Conservation (phyloP, 64 coral and sea anemone genomes). For the Porites australiensis region DNA sequence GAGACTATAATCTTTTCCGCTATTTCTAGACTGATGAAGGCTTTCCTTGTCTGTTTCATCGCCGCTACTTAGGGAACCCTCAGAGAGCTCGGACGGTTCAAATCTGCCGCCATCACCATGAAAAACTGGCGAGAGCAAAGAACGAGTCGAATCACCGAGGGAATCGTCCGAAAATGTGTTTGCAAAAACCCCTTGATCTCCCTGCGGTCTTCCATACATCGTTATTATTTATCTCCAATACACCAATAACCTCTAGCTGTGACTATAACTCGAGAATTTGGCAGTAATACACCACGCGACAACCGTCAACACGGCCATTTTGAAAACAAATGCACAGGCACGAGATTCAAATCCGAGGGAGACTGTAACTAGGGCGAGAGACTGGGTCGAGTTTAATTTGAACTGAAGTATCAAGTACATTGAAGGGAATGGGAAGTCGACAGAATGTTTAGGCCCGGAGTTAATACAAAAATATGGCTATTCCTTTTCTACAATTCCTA, state of each 20-base stretch:
- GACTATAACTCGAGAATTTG: not conserved
- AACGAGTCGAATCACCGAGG: constrained; percentile 87
- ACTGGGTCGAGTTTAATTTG: not conserved
- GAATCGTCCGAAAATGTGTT: constrained; percentile 80
- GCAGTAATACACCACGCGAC: not conserved
- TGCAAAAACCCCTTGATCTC: not conserved
- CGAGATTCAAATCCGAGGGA: not conserved
- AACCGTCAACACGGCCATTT: constrained; percentile 42
- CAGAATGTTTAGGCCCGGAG: not conserved
- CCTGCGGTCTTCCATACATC: constrained; percentile 11
- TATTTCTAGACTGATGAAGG: not conserved
- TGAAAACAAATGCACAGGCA: not conserved
- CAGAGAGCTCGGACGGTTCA: constrained; percentile 54
- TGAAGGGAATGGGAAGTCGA: not conserved
- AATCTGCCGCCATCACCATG: constrained; percentile 1
- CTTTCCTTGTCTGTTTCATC: constrained; percentile 37
- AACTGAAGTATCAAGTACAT: too few species aligned
- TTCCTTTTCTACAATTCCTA: constrained; percentile 32
- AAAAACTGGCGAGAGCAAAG: constrained; percentile 72
- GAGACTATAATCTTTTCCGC: constrained; percentile 17
- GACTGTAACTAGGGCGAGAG: not conserved
- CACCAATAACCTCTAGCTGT: not conserved
- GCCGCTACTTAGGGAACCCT: constrained; percentile 70
- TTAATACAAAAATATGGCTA: not conserved
- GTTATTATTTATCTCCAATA: not conserved